Conservation (phyloP, 2,113 vertebrate species). For the Menura novaehollandiae region DNA sequence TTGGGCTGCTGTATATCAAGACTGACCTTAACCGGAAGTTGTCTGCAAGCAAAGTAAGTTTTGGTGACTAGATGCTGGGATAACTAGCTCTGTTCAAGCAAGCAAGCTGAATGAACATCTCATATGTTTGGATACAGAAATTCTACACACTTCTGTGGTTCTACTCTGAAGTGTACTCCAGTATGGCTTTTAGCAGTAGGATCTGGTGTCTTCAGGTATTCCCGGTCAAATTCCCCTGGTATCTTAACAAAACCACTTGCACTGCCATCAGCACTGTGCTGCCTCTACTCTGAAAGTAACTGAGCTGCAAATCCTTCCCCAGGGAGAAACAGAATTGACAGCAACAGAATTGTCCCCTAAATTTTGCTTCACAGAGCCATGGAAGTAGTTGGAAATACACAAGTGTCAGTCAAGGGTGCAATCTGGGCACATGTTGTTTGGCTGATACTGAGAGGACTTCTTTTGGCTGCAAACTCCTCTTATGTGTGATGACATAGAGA, state of each 20-base stretch:
- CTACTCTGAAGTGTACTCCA: not conserved
- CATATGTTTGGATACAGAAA: not conserved
- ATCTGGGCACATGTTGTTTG: not conserved
- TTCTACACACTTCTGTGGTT: not conserved
- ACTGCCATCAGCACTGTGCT: not conserved
- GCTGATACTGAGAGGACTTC: not conserved
- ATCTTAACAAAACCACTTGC: not conserved
- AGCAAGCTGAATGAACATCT: not conserved
- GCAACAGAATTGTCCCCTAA: not conserved
- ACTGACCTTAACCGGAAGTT: not conserved
- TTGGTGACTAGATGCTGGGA: not conserved
- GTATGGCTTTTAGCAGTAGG: not conserved
- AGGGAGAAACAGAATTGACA: not conserved
- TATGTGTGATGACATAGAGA: not conserved
- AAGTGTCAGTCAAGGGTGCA: not conserved
- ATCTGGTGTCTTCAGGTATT: not conserved
- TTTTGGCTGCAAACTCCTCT: not conserved
- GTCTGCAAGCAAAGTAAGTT: not conserved
- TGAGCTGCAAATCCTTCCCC: not conserved
- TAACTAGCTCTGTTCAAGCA: not conserved
- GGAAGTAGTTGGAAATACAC: not conserved
- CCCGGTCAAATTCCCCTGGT: rapidly evolving
- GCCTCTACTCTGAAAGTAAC: not conserved
- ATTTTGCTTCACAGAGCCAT: not conserved
- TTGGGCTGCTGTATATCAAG: not conserved